Evolutionary conservation across 2,888 invertebrate genomes (phyloP), one percentile per base, ranked within the genome.

Genomic region (Melipona beecheii): DNA sequence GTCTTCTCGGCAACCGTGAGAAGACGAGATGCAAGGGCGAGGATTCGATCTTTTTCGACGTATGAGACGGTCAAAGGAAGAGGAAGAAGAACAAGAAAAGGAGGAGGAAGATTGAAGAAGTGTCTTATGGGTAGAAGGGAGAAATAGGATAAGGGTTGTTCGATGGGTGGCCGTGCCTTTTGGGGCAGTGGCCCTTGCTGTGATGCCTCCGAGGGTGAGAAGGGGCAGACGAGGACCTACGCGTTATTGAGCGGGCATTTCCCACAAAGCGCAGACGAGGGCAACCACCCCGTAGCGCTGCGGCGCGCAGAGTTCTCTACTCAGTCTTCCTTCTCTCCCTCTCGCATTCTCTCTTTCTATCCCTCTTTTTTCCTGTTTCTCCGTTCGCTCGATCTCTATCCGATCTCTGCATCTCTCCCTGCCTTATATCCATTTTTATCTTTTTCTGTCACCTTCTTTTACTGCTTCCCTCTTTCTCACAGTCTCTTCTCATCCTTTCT

Each of bases 211-310:
- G 86, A 87, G 89, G 88, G 90, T 82, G 88, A 88, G 87, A 81
- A 87, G 85, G 85, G 85, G 86, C 88, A 90, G 89, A 86, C 89
- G 88, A 88, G 93, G 91, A 89, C 90, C 91, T 92, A 93, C 93
- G 91, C 93, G 94, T 94, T 94, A 94, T 94, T 93, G 94, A 94
- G 93, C 94, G 94, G 92, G 92, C 91, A 93, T 93, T 93, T 93
- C 92, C 93, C 93, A 93, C 93, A 94, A 94, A 93, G 93, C 93
- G 93, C 94, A 93, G 93, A 93, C 93, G 93, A 93, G 94, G 93
- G 93, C 93, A 94, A 93, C 94, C 93, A 94, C 94, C 94, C 93
- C 93, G 93, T 92, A 90, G 89, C 91, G 90, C 86, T 91, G 91
- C 91, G 90, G 87, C 90, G 89, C 87, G 85, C 89, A 86, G 85